Evolutionary conservation across 2,888 invertebrate genomes (phyloP), one percentile per base, ranked within the genome.

Genomic region (Erynnis tages): DNA sequence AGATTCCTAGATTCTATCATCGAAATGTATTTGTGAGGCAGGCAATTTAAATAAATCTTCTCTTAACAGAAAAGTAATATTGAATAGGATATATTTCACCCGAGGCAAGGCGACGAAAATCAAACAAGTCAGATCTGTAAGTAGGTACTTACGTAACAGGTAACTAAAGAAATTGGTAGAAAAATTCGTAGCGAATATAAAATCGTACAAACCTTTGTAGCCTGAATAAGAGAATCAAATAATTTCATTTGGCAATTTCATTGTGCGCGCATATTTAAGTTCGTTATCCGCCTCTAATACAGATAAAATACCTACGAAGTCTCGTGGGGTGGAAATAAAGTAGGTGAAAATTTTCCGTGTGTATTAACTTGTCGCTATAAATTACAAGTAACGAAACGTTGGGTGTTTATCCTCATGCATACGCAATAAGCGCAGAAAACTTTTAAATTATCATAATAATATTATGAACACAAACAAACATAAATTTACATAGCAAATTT

Each of bases 281-380:
- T 41, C 41, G 25, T 49, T 49, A 34, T 34, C n/a, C 23, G 11
- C 30, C 41, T 11, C 13, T 49, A 34, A 50, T 29, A 19, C 8
- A 41, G 21, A 32, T 41, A 41, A 43, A 50, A 50, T 16, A 32
- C 27, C 27, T 29, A 43, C 21, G 32, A 43, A 14, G 43, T 35
- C 34, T 23, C 6, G 43, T 35, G 19, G 49, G 44, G 44, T 19
- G 44, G 16, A 45, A 52, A 45, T 45, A 52, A 44, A 37, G 44
- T 38, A 52, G 29, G 19, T 30, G 23, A 35, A 49, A 49, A 54
- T 53, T 46, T 49, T 49, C 41, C 54, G 37, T 29, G 54, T 54
- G 54, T 50, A 56, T 56, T 54, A 54, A 54, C 54, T 56, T 56
- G 56, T 50, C 47, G 54, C 47, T 21, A 43, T 54, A 47, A 54